Percentiles rank a stretch among this genome's conserved stretches.
Conservation (phyloP, 2,797 vertebrate species). For the Masticophis lateralis region DNA sequence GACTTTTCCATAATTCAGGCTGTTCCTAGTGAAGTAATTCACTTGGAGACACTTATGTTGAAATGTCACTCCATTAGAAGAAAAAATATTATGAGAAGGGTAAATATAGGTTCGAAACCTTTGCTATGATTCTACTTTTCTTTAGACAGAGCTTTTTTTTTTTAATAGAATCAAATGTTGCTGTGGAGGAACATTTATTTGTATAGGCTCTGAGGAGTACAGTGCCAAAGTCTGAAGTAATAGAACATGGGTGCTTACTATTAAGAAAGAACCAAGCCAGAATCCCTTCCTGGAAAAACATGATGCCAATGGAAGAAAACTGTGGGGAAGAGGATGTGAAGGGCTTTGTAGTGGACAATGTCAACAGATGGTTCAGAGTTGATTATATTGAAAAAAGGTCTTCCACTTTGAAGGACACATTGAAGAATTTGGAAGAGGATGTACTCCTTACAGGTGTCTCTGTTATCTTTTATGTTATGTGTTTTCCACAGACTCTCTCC, state of each 20-base stretch:
- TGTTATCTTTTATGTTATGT: background rate
- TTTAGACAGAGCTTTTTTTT: background rate
- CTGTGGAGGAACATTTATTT: background rate
- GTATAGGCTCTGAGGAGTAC: background rate
- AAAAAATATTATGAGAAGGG: background rate
- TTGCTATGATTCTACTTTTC: background rate
- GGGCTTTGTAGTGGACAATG: background rate
- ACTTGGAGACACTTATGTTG: background rate
- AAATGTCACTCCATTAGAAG: background rate
- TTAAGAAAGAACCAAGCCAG: background rate
- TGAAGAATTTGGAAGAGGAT: background rate
- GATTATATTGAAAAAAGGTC: conserved; percentile 30
- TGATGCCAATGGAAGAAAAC: background rate
- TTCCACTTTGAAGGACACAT: background rate
- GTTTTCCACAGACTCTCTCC: conserved; percentile 32
- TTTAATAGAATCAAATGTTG: background rate
- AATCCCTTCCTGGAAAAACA: background rate
- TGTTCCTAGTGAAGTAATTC: background rate
- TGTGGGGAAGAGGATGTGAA: background rate
- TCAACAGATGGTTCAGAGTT: conserved; percentile 62
- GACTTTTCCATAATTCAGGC: background rate
- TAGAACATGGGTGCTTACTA: background rate
- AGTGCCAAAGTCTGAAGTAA: background rate
- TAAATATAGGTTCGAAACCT: background rate
- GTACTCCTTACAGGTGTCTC: background rate